These are phyloP conservation scores for Pterobdella sp. DNA, from an alignment of 2,888 invertebrate genomes.

Conservation along the genomic window DNA sequence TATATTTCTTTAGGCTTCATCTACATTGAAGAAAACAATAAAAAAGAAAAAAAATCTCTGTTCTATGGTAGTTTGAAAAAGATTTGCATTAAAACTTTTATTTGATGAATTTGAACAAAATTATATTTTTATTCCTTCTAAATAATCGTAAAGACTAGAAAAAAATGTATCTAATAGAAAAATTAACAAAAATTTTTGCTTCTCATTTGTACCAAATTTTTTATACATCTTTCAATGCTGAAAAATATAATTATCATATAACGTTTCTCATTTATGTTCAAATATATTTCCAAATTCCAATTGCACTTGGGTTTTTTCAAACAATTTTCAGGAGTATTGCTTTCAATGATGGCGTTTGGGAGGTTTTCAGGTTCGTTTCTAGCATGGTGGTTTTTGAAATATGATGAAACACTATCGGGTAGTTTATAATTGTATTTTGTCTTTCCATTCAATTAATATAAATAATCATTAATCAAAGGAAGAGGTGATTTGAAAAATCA, in stretches of 20 bases:
- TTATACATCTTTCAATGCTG: no score
- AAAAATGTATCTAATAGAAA: no score
- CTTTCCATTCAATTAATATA: background rate
- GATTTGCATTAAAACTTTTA: no score
- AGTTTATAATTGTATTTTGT: background rate
- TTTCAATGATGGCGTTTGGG: slow-evolving; percentile 30
- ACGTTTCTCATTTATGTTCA: no score
- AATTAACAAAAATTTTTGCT: no score
- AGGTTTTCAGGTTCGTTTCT: slow-evolving; percentile 29
- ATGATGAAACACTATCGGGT: slow-evolving; percentile 27
- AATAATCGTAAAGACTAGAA: no score
- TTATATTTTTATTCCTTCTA: no score
- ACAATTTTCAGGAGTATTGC: slow-evolving; percentile 26
- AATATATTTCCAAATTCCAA: no score
- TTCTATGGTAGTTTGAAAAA: slow-evolving; percentile 33
- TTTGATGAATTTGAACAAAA: no score
- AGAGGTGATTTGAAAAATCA: background rate
- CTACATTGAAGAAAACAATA: slow-evolving; percentile 31
- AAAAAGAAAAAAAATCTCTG: slow-evolving; percentile 13
- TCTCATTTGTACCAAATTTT: no score
- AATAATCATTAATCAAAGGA: background rate
- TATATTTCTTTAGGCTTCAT: slow-evolving; percentile 30
- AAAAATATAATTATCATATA: no score
- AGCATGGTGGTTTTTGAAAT: slow-evolving; percentile 29
- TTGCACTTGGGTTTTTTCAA: no score